These are phyloP conservation scores for Tympanuchus pallidicinctus DNA, from an alignment of 2,113 vertebrate species.

Conservation along the genomic window DNA sequence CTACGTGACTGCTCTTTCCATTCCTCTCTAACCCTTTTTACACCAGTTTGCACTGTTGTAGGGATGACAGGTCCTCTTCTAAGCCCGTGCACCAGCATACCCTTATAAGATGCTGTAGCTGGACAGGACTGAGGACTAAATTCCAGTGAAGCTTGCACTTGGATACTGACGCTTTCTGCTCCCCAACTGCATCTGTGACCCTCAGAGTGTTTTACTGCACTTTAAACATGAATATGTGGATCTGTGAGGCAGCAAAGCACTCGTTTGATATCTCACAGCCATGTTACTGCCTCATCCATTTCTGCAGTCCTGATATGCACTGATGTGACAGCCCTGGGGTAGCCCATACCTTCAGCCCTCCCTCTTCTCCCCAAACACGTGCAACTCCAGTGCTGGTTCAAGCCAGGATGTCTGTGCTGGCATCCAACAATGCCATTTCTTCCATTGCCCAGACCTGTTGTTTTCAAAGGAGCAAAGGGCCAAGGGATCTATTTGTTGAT, in stretches of 20 bases:
- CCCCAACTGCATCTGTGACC: not conserved
- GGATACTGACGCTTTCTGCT: not conserved
- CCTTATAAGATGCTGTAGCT: not conserved
- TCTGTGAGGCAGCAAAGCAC: not conserved
- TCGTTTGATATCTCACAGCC: not conserved
- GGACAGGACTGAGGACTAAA: not conserved
- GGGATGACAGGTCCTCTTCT: not conserved
- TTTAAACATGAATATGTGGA: not conserved
- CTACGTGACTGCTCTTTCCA: not conserved
- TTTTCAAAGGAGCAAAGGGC: constrained; percentile 35
- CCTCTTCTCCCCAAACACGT: not conserved
- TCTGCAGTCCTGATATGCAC: not conserved
- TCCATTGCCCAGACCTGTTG: constrained; percentile 17
- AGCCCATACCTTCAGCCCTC: not conserved
- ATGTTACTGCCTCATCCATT: not conserved
- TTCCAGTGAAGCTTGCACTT: not conserved
- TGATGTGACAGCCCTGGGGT: accelerated
- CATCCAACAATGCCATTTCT: constrained; percentile 22
- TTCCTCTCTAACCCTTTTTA: not conserved
- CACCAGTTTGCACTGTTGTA: not conserved
- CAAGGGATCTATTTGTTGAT: constrained; percentile 79
- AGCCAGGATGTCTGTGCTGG: not conserved
- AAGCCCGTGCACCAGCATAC: accelerated
- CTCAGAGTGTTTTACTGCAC: not conserved
- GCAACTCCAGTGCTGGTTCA: not conserved